Conservation (phyloP, 2,113 vertebrate genomes). For the Agapornis roseicollis region DNA sequence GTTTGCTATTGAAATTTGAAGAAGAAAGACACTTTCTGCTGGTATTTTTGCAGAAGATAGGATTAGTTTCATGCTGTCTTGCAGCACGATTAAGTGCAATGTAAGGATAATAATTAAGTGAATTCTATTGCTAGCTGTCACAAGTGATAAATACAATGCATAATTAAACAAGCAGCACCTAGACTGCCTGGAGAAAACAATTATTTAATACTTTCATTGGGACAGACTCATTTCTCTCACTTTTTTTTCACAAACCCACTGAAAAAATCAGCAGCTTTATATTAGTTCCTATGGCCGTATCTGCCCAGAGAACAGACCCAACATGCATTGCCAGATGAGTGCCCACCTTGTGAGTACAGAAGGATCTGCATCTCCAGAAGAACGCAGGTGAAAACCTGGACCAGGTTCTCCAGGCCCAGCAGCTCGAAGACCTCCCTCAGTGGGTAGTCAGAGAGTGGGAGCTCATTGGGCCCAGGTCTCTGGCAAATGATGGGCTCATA, state of each 20-base stretch:
- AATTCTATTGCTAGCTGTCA: constrained; percentile 15
- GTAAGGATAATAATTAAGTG: constrained; percentile 13
- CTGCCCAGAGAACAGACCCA: background rate
- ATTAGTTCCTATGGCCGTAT: background rate
- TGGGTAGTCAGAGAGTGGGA: constrained; percentile 90
- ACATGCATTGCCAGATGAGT: accelerated
- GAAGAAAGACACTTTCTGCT: background rate
- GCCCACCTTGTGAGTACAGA: constrained; percentile 93
- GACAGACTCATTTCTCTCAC: background rate
- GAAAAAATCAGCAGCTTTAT: background rate
- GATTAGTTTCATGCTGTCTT: constrained; percentile 32
- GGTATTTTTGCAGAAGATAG: background rate
- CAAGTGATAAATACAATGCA: constrained; percentile 45
- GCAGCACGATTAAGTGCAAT: background rate
- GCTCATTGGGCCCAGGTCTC: constrained; percentile 87
- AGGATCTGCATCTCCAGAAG: constrained; percentile 98
- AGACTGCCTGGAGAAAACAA: constrained; percentile 19
- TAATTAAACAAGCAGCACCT: constrained; percentile 17
- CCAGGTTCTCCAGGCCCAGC: constrained; percentile 91
- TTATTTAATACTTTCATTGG: constrained; percentile 34
- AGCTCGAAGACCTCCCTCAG: constrained; percentile 88
- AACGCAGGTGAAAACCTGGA: constrained; percentile 94
- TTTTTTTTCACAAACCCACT: background rate
- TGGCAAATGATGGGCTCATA: constrained; percentile 94
- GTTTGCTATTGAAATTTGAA: background rate